These are phyloP conservation scores for Schizopygopsis malacanthus DNA, from an alignment of 2,797 vertebrate genomes.

Conservation along the genomic window DNA sequence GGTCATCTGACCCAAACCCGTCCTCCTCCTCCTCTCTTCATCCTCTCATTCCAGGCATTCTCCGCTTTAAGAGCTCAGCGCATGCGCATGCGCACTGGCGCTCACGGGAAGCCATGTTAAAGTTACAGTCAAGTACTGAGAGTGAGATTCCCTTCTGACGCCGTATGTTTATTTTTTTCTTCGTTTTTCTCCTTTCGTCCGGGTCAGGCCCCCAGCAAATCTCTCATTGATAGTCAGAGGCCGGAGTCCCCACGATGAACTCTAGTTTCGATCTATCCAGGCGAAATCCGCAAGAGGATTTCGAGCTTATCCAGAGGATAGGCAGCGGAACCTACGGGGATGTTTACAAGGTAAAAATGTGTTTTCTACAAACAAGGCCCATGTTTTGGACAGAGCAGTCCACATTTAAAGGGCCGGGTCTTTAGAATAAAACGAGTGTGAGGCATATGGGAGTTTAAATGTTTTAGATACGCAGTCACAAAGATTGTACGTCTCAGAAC, in stretches of 20 bases:
- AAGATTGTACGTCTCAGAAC: conserved; percentile 2
- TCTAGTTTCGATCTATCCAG: conserved; percentile 83
- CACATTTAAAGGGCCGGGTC: not conserved
- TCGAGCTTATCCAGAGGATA: conserved; percentile 87
- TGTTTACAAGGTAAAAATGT: conserved; percentile 82
- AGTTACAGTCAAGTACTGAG: conserved; percentile 64
- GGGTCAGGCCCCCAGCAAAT: conserved; percentile 49
- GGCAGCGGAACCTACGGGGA: conserved; percentile 89
- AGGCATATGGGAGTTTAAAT: not conserved
- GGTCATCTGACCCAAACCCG: conserved; percentile 13
- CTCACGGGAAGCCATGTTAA: conserved; percentile 78
- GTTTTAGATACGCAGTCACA: not conserved
- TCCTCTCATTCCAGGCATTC: conserved; percentile 51
- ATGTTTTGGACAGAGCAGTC: not conserved
- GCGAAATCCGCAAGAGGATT: conserved; percentile 88
- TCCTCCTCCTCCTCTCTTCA: conserved; percentile 33
- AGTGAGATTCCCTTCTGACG: conserved; percentile 47
- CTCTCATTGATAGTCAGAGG: conserved; percentile 4
- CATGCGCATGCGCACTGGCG: conserved; percentile 65
- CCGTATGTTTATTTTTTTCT: conserved; percentile 28
- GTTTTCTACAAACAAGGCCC: conserved; percentile 29
- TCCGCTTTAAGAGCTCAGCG: conserved; percentile 20
- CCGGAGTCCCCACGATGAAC: conserved; percentile 58
- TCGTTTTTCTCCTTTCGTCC: conserved; percentile 14
- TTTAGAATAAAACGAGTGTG: not conserved